Conservation (phyloP, 2,797 vertebrate species). For the Acipenser transmontanus region DNA sequence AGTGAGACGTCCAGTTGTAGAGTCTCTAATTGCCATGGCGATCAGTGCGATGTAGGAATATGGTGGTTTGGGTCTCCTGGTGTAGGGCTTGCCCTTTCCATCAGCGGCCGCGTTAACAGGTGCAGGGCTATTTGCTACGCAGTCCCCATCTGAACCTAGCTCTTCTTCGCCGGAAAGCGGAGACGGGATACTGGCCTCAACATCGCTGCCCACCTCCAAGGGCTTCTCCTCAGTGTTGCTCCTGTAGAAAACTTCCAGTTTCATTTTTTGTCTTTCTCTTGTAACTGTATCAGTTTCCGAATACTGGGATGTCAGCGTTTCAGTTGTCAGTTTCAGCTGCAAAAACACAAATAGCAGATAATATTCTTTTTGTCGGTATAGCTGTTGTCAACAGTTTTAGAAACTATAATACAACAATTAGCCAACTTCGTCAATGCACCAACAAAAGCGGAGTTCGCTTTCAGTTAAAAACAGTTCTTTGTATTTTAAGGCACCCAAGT, state of each 20-base stretch:
- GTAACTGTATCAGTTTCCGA: background rate
- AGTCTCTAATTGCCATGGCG: conserved; percentile 93
- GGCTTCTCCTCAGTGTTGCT: conserved; percentile 68
- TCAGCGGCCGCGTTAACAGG: conserved; percentile 42
- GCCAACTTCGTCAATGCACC: conserved; percentile 12
- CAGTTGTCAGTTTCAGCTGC: background rate
- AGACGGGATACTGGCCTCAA: conserved; percentile 65
- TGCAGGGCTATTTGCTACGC: conserved; percentile 77
- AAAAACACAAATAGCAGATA: too few species aligned
- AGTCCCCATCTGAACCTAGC: conserved; percentile 89
- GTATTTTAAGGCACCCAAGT: conserved; percentile 39
- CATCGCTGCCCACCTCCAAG: conserved; percentile 61
- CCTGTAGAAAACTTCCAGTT: conserved; percentile 78
- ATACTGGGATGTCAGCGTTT: background rate
- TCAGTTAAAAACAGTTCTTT: conserved; percentile 22
- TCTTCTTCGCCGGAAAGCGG: conserved; percentile 78
- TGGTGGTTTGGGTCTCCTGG: conserved; percentile 86
- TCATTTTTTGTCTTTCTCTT: conserved; percentile 53
- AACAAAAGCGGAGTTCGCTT: conserved; percentile 22
- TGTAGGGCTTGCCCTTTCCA: conserved; percentile 79
- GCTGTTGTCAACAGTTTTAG: too few species aligned
- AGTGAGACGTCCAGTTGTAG: conserved; percentile 81
- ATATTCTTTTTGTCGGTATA: too few species aligned
- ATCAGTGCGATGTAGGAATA: conserved; percentile 96
- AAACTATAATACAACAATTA: too few species aligned